Conservation (phyloP, 2,797 vertebrate species). For the Sebastes aleutianus region DNA sequence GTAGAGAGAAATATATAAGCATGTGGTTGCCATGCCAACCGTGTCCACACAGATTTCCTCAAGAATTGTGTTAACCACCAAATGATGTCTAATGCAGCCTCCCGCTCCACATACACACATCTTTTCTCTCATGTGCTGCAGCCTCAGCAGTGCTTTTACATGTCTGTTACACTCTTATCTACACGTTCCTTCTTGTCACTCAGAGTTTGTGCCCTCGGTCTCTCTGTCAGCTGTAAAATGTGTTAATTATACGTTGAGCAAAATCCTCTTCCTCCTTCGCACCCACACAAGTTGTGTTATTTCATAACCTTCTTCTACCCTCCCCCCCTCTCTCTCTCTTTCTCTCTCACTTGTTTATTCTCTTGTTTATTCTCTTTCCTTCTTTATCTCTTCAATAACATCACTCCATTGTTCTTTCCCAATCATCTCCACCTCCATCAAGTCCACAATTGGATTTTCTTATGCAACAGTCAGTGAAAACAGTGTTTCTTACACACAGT, state of each 20-base stretch:
- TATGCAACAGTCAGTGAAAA: not conserved
- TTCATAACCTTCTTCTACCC: constrained; percentile 60
- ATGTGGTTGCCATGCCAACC: constrained; percentile 82
- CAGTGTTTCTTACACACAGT: not conserved
- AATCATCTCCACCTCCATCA: not conserved
- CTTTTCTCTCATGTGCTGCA: not conserved
- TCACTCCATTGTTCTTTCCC: not conserved
- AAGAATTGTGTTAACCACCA: constrained; percentile 46
- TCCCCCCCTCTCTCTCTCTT: not conserved
- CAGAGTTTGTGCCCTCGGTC: constrained; percentile 38
- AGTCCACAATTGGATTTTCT: not conserved
- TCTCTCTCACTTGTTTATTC: not conserved
- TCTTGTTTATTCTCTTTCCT: constrained; percentile 17
- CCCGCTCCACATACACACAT: not conserved
- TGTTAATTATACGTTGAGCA: constrained; percentile 76
- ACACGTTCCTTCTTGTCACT: constrained; percentile 41
- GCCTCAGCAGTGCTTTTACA: not conserved
- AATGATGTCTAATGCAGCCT: constrained; percentile 9
- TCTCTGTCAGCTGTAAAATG: constrained; percentile 62
- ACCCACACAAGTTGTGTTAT: constrained; percentile 67
- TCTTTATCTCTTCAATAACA: constrained; percentile 6
- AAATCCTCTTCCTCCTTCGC: constrained; percentile 65
- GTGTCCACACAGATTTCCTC: constrained; percentile 54
- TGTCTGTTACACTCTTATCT: constrained; percentile 30
- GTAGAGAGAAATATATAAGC: constrained; percentile 72